Conservation (phyloP, 1,140 invertebrate genomes). For the Solen grandis region DNA sequence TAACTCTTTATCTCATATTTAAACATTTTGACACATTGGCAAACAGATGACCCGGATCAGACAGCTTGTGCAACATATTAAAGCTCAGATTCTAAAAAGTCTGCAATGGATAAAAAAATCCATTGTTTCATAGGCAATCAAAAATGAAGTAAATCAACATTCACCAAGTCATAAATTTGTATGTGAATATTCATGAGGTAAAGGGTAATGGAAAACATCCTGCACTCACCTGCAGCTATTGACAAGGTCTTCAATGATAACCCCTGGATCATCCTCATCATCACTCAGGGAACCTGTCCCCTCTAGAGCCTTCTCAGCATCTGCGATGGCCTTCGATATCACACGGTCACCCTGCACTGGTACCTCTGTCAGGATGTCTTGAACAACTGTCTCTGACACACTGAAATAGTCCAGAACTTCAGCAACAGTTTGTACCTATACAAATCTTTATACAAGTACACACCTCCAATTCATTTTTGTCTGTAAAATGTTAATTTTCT, state of each 20-base stretch:
- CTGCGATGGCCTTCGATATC: slow-evolving; percentile 22
- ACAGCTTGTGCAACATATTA: no score
- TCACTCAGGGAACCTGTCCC: slow-evolving; percentile 22
- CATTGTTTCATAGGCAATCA: no score
- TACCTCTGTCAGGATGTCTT: neutral
- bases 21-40: no score
- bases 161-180: no score
- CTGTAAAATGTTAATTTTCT: neutral
- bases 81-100: no score
- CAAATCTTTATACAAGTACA: neutral
- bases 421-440: neutral
- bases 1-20: no score
- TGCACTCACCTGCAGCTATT: slow-evolving; percentile 33
- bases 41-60: no score
- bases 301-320: slow-evolving; percentile 47
- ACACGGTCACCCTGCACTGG: slow-evolving; percentile 31
- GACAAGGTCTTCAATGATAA: slow-evolving; percentile 22
- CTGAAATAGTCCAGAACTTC: neutral
- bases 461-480: neutral
- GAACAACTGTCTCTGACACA: neutral
- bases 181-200: no score
- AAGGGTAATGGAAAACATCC: no score
- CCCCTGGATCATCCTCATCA: slow-evolving; percentile 13
- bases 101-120: no score
- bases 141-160: no score